Evolutionary conservation across 2,113 vertebrate genomes (phyloP), one percentile per base, ranked within the genome.

Genomic region (Taxidea taxus): DNA sequence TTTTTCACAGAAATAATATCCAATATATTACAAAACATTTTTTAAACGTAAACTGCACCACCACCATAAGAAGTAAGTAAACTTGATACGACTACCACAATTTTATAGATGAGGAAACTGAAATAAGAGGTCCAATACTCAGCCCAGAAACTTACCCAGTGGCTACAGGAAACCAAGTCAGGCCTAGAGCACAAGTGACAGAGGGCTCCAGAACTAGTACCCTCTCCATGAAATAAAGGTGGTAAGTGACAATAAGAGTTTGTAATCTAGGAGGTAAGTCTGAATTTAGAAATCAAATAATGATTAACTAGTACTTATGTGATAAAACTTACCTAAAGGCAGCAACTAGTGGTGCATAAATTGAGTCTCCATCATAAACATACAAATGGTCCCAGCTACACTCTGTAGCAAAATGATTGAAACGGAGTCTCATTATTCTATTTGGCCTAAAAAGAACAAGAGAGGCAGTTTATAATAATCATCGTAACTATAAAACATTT

Each of bases 341-440:
- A 49, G 99, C 99, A 88, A 99, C 98, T 3, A 99, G 98, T 0
- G 99, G 99, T 81, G 99, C 99, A 14, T 99, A 99, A 95, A 99
- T 99, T 29, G 99, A 99, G 98, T 99, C 99, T 64, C 99, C 99
- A 0, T 99, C 99, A 44, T 99, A 99, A 62, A 99, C 99, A 0
- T 99, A 99, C 4, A 99, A 99, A 96, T 99, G 99, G 98, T 99
- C 99, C 99, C 99, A 99, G 96, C 99, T 99, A 99, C 99, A 99
- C 89, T 99, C 99, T 0, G 99, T 99, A 94, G 99, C 99, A 98
- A 99, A 99, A 98, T 99, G 99, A 98, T 99, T 99, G 98, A 99
- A 99, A 18, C 99, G 99, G 94, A 99, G 99, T 95, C 99, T 98
- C 56, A 99, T 99, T 96, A 99, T 98, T 42, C 99, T 98, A 98